Percentiles rank a stretch among this genome's conserved stretches.
Conservation (phyloP, 2,113 vertebrate species). For the Picathartes gymnocephalus region DNA sequence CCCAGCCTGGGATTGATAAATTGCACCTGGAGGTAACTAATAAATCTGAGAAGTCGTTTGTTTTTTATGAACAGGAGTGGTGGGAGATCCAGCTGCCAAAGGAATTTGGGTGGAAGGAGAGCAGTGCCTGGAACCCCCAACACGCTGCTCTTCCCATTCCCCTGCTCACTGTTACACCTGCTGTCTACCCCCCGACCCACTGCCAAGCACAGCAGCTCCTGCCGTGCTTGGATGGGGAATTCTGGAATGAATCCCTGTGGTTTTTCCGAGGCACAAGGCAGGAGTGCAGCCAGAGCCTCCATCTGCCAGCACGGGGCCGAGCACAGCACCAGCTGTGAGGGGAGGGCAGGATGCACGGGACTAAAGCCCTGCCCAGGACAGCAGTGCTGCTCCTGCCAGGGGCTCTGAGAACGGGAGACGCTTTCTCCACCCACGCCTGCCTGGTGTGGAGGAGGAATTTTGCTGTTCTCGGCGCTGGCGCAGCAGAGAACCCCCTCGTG, state of each 20-base stretch:
- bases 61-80: constrained; percentile 50
- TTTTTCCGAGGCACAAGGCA: rapidly evolving
- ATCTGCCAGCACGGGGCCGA: rapidly evolving
- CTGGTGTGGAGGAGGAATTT: not conserved
- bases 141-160: not conserved
- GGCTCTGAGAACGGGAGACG: rapidly evolving
- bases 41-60: constrained; percentile 66
- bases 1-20: constrained; percentile 54
- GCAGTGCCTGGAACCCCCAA: not conserved
- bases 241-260: rapidly evolving
- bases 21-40: constrained; percentile 65
- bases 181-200: not conserved
- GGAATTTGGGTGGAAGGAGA: constrained; percentile 9
- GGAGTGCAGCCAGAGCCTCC: not conserved
- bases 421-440: rapidly evolving
- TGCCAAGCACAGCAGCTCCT: not conserved
- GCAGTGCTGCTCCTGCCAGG: not conserved
- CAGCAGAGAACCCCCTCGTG: rapidly evolving
- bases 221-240: rapidly evolving
- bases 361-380: not conserved
- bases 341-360: rapidly evolving
- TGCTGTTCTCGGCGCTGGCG: rapidly evolving
- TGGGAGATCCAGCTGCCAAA: not conserved
- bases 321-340: rapidly evolving
- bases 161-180: not conserved